Percentiles rank a stretch among this genome's conserved stretches.
phyloP scores from a whole-genome alignment of 2,113 vertebrate genomes.

The Anhinga rufa region DNA sequence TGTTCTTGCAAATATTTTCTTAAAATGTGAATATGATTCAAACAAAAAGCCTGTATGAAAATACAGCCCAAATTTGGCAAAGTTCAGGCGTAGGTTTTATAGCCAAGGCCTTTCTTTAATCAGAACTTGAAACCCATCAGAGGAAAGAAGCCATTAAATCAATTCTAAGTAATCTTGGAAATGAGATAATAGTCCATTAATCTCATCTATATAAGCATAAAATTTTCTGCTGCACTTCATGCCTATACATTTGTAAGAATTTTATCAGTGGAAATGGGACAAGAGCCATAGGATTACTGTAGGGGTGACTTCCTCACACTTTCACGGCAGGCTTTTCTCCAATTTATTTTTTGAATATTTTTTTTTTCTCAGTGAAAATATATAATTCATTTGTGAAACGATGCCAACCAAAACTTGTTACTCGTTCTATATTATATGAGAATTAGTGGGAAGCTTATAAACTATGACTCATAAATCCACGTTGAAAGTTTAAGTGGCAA shows the following conservation, averaged over 20 bases:
- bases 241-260: neutral
- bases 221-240: constrained; percentile 16
- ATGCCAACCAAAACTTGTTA: neutral
- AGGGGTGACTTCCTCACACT: neutral
- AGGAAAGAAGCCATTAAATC: constrained; percentile 14
- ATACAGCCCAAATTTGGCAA: neutral
- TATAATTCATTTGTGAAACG: neutral
- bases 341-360: neutral
- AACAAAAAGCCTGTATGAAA: neutral
- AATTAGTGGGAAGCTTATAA: neutral
- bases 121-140: neutral
- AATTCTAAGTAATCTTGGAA: constrained; percentile 26
- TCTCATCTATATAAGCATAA: constrained; percentile 17
- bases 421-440: neutral
- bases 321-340: neutral
- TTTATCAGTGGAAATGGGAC: neutral
- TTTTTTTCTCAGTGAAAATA: neutral
- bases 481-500: neutral
- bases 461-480: neutral
- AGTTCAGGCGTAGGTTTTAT: neutral
- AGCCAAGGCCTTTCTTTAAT: neutral
- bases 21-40: neutral
- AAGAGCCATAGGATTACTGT: neutral
- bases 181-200: constrained; percentile 42
- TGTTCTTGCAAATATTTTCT: neutral